A percentile compares a stretch with the other conserved stretches of the same genome.
Conservation (phyloP, 1,140 invertebrate genomes). For the Danaus melanippus region DNA sequence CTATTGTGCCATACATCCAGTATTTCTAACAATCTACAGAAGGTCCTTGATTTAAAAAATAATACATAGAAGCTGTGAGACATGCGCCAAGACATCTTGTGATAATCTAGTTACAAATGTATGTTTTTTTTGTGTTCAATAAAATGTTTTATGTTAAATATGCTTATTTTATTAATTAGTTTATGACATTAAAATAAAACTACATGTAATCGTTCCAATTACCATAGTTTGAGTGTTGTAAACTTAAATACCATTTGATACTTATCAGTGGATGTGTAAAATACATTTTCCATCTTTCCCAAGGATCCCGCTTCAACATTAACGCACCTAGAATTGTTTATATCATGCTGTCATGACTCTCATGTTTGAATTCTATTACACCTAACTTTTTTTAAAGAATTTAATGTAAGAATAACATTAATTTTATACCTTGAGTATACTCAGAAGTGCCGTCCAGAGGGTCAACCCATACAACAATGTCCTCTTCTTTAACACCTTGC, state of each 20-base stretch:
- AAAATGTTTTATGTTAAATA: conserved; percentile 12
- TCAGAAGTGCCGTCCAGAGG: conserved; percentile 97
- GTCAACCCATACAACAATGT: conserved; percentile 97
- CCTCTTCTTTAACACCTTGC: conserved; percentile 77
- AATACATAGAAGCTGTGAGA: conserved; percentile 17
- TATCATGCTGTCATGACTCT: conserved; percentile 15
- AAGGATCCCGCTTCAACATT: conserved; percentile 70
- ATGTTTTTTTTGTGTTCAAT: conserved; percentile 7
- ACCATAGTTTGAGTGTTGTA: conserved; percentile 69
- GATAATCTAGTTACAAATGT: conserved; percentile 14
- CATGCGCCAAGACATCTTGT: conserved; percentile 22
- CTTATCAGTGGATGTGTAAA: conserved; percentile 68
- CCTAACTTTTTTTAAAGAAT: background rate
- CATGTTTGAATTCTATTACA: background rate
- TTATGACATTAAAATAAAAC: conserved; percentile 17
- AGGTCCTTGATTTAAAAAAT: no score
- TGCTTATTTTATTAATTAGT: conserved; percentile 9
- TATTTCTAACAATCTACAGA: no score
- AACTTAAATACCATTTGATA: conserved; percentile 72
- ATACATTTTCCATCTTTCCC: conserved; percentile 71
- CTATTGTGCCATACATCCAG: background rate
- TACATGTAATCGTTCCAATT: conserved; percentile 49
- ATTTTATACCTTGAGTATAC: conserved; percentile 82
- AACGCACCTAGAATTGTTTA: conserved; percentile 71
- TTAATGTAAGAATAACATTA: conserved; percentile 8